Percentiles rank a stretch among this genome's conserved stretches.
These are phyloP conservation scores for Rutpela maculata DNA, from an alignment of 2,888 invertebrate species.

Conservation along the genomic window DNA sequence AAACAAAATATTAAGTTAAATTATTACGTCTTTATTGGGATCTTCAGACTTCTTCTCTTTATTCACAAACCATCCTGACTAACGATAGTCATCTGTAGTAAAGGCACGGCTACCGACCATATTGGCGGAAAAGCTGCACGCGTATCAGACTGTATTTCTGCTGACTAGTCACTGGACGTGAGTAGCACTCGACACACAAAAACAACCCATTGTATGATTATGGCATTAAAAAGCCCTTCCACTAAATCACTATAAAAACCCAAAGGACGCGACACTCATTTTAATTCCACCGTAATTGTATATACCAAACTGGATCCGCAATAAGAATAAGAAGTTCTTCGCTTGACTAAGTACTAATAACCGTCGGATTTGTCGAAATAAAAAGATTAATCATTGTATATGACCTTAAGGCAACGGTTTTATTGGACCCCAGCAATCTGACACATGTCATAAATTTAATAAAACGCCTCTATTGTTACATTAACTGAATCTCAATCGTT, in stretches of 20 bases:
- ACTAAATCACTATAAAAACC: constrained; percentile 54
- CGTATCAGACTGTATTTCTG: constrained; percentile 50
- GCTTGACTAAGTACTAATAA: constrained; percentile 48
- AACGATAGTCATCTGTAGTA: constrained; percentile 44
- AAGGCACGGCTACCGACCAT: constrained; percentile 47
- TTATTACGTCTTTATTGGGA: too few relatives aligned
- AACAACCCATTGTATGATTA: constrained; percentile 59
- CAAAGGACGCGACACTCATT: constrained; percentile 51
- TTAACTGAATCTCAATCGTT: constrained; percentile 45
- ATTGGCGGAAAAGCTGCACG: constrained; percentile 54
- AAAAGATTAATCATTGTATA: constrained; percentile 52
- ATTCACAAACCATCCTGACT: not conserved
- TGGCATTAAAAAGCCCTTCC: constrained; percentile 53
- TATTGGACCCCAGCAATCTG: constrained; percentile 45
- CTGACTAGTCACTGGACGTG: constrained; percentile 55
- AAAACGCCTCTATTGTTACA: constrained; percentile 45
- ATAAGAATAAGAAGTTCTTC: constrained; percentile 44
- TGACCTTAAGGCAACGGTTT: constrained; percentile 37
- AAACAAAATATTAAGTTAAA: too few relatives aligned
- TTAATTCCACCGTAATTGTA: constrained; percentile 38
- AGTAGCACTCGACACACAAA: constrained; percentile 54
- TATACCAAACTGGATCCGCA: constrained; percentile 27
- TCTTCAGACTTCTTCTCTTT: not conserved
- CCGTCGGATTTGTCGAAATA: constrained; percentile 50
- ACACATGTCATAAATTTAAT: constrained; percentile 47